Evolutionary conservation across 1,140 invertebrate species (phyloP), one percentile per base, ranked within the genome.

Genomic region (Zaprionus capensis): DNA sequence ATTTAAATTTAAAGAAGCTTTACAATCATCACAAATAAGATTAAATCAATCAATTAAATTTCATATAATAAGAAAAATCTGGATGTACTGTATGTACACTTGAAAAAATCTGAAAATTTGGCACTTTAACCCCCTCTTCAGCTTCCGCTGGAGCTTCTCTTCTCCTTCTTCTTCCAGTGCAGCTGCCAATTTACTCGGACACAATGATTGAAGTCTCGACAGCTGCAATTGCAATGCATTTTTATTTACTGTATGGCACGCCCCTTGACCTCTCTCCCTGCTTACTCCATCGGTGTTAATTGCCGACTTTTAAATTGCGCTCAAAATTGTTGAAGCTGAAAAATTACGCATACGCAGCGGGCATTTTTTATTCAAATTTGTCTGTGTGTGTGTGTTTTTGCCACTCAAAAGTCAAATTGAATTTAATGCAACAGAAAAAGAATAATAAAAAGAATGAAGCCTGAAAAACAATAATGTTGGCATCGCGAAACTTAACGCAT

Each of bases 121-220:
- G n/a, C 41, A 46, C 41, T 46, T 46, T 17, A 46, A 46, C 17
- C 2, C 41, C 20, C n/a, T 1, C 24, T 31, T 9, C 53, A 56
- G 26, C 5, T 7, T n/a, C 53, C 6, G 53, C 9, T 55, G 15
- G 24, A 14, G 3, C 1, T 22, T 28, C 56, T 56, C 24, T 7
- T 6, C 31, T 56, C 31, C 12, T n/a, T 7, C 31, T 2, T 11
- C 58, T 26, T 64, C 22, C 7, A 14, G 6, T 38, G 28, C 61
- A 49, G 61, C 38, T 53, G 41, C 31, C 66, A 71, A 62, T 71
- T 71, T 72, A 61, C 63, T 72, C 28, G 71, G 79, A 80, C 82
- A 82, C 66, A 66, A 82, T 87, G 82, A 85, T 85, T 82, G 80
- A 85, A 80, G 80, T 67, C 80, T 77, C 65, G 80, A 79, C 80